These are phyloP conservation scores for Agelas oroides DNA, from an alignment of 37 sponge, comb jelly and placozoan species.

Conservation along the genomic window DNA sequence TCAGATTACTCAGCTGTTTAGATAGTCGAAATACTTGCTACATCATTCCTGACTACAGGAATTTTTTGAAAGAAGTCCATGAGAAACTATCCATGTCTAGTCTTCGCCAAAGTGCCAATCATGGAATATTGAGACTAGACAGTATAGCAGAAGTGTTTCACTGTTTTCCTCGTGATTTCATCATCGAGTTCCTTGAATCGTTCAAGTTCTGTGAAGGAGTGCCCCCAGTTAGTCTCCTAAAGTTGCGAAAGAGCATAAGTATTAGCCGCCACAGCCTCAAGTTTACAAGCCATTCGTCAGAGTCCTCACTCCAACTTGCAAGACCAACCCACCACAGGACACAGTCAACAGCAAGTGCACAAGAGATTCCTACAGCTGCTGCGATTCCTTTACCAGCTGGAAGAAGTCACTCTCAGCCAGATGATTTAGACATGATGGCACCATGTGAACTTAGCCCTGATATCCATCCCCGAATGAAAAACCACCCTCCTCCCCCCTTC, in stretches of 20 bases:
- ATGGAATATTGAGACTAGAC: not conserved
- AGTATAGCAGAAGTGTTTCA: conserved; percentile 7
- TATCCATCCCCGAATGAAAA: no score
- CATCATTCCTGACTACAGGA: not conserved
- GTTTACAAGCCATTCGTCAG: no score
- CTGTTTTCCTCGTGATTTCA: not conserved
- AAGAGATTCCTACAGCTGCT: no score
- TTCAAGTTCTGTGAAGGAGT: conserved; percentile 22
- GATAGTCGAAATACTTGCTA: not conserved
- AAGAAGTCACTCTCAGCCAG: no score
- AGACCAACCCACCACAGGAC: no score
- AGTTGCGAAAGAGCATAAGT: not conserved
- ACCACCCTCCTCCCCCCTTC: not conserved
- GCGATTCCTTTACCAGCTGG: no score
- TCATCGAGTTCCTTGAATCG: conserved; percentile 20
- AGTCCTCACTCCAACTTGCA: no score
- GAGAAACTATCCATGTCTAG: not conserved
- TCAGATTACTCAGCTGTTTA: not conserved
- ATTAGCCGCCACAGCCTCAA: not conserved
- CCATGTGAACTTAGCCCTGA: no score
- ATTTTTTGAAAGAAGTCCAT: not conserved
- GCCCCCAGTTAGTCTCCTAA: not conserved
- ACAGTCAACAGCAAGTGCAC: no score
- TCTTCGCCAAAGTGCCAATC: not conserved
- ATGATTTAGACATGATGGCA: no score